Base-by-base conservation (phyloP, 1,140 invertebrate genomes). In the Drosophila pandora region DNA sequence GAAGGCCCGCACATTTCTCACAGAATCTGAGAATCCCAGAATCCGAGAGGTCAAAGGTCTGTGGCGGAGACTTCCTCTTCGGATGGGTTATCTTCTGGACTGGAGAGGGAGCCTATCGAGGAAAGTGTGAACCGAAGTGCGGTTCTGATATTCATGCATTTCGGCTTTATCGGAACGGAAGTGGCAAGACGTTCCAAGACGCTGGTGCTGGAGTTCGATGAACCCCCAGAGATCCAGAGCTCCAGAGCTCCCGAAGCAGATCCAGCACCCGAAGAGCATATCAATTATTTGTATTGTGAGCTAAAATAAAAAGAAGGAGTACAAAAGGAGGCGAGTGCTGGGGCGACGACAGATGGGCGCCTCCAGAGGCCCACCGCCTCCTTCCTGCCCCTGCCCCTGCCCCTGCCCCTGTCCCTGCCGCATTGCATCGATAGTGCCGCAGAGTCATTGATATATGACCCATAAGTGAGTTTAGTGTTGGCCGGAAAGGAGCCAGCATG, bases 221-320 rank as follows among this genome's bases (percentile, higher is more conserved):
- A 69, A 69, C 67, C 63, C 61, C 3, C n/a, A 9, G 9, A 32
- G 8, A 21, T 25, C 47, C 28, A 17, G 17, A 17, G 17, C 0
- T 17, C 17, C 17, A 17, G 25, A 25, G 2, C 25, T 25, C 25
- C 25, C 25, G 25, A 4, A 25, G 34, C 32, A 65, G 60, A 6
- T 12, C 12, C 13, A 45, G 41, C 4, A 17, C 30, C 39, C 41
- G 23, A 25, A 30, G 52, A 69, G 74, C 81, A 87, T 85, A 85
- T 85, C 82, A 87, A 87, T 87, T 85, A 71, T 87, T 85, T 63
- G 79, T 74, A 81, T 85, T 85, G 74, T 74, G 63, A 48, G 71
- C 39, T 50, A 17, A 17, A 17, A 17, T 17, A 28, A 43, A 47
- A 39, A 49, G 28, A n/a, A 67, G 55, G 67, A n/a, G n/a, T n/a